phyloP scores from a whole-genome alignment of 2,888 invertebrate genomes.

The Ectemnius lituratus region DNA sequence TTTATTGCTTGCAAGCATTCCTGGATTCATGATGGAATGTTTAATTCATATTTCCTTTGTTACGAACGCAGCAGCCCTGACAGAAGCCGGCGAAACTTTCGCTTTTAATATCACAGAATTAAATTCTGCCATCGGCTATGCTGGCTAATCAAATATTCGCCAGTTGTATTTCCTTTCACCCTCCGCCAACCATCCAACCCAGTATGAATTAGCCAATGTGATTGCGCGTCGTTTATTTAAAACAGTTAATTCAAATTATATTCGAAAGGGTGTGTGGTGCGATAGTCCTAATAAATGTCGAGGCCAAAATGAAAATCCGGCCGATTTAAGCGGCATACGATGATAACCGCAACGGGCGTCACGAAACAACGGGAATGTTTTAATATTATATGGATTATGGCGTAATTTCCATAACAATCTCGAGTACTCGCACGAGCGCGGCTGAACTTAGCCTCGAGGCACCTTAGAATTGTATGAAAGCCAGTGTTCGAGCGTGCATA shows the following conservation, averaged over 20 bases:
- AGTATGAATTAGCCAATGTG: background rate
- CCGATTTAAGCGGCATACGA: background rate
- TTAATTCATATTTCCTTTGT: no score
- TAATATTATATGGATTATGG: conserved; percentile 3
- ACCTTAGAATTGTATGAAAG: background rate
- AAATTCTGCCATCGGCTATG: background rate
- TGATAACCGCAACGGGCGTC: background rate
- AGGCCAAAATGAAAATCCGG: background rate
- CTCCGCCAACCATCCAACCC: background rate
- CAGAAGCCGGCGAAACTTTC: background rate
- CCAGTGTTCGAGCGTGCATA: no score
- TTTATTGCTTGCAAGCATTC: no score
- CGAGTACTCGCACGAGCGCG: background rate
- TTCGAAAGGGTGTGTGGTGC: background rate
- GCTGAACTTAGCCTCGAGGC: background rate
- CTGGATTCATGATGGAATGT: no score
- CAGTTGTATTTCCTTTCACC: background rate
- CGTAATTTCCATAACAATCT: background rate
- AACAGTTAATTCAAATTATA: conserved; percentile 1
- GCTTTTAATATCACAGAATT: background rate
- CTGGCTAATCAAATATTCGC: conserved; percentile 4
- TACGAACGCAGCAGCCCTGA: no score
- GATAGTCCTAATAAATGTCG: conserved; percentile 9
- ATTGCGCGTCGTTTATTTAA: background rate
- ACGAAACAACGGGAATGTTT: background rate